Conservation (phyloP, 2,888 invertebrate genomes). For the Volucella inanis region DNA sequence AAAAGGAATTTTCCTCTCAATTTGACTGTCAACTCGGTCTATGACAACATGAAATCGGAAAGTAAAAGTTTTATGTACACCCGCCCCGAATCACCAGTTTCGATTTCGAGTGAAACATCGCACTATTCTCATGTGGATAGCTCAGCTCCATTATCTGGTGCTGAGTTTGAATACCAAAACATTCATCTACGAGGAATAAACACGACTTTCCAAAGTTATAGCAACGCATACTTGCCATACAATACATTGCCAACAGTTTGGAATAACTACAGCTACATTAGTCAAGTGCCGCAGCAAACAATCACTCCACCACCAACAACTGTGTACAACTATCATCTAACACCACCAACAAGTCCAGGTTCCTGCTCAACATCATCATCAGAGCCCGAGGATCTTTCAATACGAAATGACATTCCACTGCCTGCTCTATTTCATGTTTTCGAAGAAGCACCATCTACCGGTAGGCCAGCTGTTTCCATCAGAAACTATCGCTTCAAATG, state of each 20-base stretch:
- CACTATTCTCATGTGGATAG: slow-evolving; percentile 47
- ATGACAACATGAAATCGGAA: slow-evolving; percentile 41
- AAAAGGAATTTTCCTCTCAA: slow-evolving; percentile 80
- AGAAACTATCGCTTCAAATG: slow-evolving; percentile 90
- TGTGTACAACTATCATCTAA: slow-evolving; percentile 78
- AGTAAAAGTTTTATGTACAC: background rate
- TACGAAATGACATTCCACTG: slow-evolving; percentile 81
- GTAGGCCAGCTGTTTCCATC: slow-evolving; percentile 45
- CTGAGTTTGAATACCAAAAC: slow-evolving; percentile 76
- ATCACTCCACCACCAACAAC: slow-evolving; percentile 78
- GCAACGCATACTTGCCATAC: slow-evolving; percentile 79
- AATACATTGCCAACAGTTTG: slow-evolving; percentile 79
- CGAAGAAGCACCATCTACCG: slow-evolving; percentile 77
- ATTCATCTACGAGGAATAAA: slow-evolving; percentile 81
- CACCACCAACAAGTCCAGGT: slow-evolving; percentile 81
- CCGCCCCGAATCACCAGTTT: slow-evolving; percentile 63
- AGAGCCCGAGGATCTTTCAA: slow-evolving; percentile 82
- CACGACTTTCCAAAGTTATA: slow-evolving; percentile 78
- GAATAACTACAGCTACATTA: slow-evolving; percentile 77
- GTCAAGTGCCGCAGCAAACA: slow-evolving; percentile 15
- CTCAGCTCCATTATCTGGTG: slow-evolving; percentile 21
- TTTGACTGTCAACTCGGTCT: slow-evolving; percentile 78
- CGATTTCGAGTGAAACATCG: slow-evolving; percentile 39
- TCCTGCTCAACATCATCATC: slow-evolving; percentile 78
- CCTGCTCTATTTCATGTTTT: slow-evolving; percentile 80